Evolutionary conservation across 1,140 invertebrate species (phyloP), one percentile per base, ranked within the genome.

Genomic region (Drosophila takahashii): DNA sequence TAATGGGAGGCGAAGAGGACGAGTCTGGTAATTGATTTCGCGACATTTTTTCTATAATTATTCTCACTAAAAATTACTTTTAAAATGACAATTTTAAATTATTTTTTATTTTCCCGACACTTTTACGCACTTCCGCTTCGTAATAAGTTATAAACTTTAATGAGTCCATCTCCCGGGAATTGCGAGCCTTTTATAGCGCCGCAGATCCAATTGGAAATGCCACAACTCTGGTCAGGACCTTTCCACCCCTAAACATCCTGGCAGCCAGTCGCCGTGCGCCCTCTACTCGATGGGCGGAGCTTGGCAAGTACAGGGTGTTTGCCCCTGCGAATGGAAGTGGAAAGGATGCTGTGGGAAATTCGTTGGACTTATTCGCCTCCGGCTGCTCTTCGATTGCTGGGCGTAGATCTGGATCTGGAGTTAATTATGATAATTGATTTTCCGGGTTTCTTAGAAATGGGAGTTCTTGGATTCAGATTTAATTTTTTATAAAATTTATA

Each of bases 1-100:
- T 93, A 34, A 93, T 92, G 27, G 93, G 93, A 11, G 93, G 93
- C 6, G 93, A 94, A n/a, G 93, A 93, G 11, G 93, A 94, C 9
- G 93, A 93, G 81, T 94, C 93, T 13, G 93, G 93, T 44, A 94
- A 84, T 67, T 93, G 93, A 91, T 91, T 92, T 36, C 91, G 81
- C 26, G 90, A 92, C 90, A 92, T 91, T 54, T 77, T 91, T 29
- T 15, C 0, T 27, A 45, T 44, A 52, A 18, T 59, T 41, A 57
- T 36, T 32, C 0, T 18, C 6, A 36, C 42, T 22, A 0, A 27
- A 6, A 4, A n/a, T 15, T 36, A 10, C 15, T 67, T 4, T 16
- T 62, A 15, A 27, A 26, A 0, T 29, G 26, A 22, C 37, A 8
- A 48, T 4, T 37, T 27, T 7, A n/a, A 8, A 32, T 0, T 11